Evolutionary conservation across 2,797 vertebrate genomes (phyloP).

Genomic region (Poecilia picta): DNA sequence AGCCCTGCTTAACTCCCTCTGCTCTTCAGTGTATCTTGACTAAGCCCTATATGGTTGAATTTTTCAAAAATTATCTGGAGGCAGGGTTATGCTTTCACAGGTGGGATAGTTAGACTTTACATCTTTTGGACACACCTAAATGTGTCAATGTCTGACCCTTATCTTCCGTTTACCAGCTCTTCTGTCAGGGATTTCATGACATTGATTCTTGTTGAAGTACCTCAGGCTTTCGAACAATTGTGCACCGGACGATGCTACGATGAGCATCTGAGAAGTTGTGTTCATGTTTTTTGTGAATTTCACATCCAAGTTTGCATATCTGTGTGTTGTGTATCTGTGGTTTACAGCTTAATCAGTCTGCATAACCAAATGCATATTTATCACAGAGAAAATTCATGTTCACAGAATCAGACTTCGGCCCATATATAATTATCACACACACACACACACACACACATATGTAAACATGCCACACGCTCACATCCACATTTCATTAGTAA

Average conservation of each 20-base stretch:
- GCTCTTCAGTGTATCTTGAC: too few relatives aligned
- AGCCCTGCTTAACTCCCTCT: too few relatives aligned
- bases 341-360: slow-evolving; percentile 82
- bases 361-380: slow-evolving; percentile 81
- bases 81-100: too few relatives aligned
- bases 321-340: slow-evolving; percentile 64
- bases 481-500: slow-evolving; percentile 80
- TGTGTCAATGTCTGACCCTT: slow-evolving; percentile 18
- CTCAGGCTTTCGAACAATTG: slow-evolving; percentile 66
- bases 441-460: slow-evolving; percentile 59
- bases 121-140: slow-evolving; percentile 16
- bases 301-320: slow-evolving; percentile 18
- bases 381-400: slow-evolving; percentile 78
- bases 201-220: slow-evolving; percentile 60
- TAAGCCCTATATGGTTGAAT: too few relatives aligned
- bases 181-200: slow-evolving; percentile 54
- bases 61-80: too few relatives aligned
- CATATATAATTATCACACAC: slow-evolving; percentile 76
- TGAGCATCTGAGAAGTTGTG: slow-evolving; percentile 55
- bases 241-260: slow-evolving; percentile 63
- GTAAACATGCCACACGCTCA: slow-evolving; percentile 57
- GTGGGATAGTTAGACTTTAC: not conserved
- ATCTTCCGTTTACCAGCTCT: slow-evolving; percentile 46
- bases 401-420: slow-evolving; percentile 74
- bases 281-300: slow-evolving; percentile 15